A percentile compares a stretch with the other conserved stretches of the same genome.
phyloP scores from a whole-genome alignment of 2,888 invertebrate genomes.

The Folsomia candida region DNA sequence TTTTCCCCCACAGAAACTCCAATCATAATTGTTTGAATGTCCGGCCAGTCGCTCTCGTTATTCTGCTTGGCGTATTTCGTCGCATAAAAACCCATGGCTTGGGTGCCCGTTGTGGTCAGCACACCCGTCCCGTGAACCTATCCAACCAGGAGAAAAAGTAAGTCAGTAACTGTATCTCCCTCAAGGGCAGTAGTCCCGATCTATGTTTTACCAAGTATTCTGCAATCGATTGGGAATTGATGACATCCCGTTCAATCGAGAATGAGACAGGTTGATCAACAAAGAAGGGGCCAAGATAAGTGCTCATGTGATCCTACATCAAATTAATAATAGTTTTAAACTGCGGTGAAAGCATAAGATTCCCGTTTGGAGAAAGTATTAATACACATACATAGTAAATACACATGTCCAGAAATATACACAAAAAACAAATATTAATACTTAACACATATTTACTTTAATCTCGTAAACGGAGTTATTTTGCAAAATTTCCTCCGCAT shows the following conservation, averaged over 20 bases:
- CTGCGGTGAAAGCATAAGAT: too few relatives aligned
- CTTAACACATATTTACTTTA: too few relatives aligned
- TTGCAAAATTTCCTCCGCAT: too few relatives aligned
- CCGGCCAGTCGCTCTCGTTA: conserved; percentile 32
- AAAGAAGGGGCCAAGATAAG: conserved; percentile 42
- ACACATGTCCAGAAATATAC: too few relatives aligned
- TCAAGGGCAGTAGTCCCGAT: conserved; percentile 35
- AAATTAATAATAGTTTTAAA: too few relatives aligned
- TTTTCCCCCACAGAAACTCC: conserved; percentile 34
- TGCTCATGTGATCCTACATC: conserved; percentile 43
- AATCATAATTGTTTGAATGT: conserved; percentile 33
- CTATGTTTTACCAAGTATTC: conserved; percentile 31
- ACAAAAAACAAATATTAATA: too few relatives aligned
- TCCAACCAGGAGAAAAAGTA: neutral
- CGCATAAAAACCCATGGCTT: conserved; percentile 35
- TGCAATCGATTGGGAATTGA: conserved; percentile 29
- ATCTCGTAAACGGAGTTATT: too few relatives aligned
- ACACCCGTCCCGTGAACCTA: conserved; percentile 37
- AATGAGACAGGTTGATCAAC: conserved; percentile 33
- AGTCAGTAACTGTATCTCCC: neutral
- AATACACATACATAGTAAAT: too few relatives aligned
- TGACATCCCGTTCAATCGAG: conserved; percentile 41
- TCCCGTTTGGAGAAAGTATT: too few relatives aligned
- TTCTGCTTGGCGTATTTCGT: conserved; percentile 17
- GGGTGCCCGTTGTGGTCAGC: conserved; percentile 38